A percentile compares a stretch with the other conserved stretches of the same genome.
Evolutionary conservation across 1,140 invertebrate genomes (phyloP).

Genomic region (Drosophila elegans): DNA sequence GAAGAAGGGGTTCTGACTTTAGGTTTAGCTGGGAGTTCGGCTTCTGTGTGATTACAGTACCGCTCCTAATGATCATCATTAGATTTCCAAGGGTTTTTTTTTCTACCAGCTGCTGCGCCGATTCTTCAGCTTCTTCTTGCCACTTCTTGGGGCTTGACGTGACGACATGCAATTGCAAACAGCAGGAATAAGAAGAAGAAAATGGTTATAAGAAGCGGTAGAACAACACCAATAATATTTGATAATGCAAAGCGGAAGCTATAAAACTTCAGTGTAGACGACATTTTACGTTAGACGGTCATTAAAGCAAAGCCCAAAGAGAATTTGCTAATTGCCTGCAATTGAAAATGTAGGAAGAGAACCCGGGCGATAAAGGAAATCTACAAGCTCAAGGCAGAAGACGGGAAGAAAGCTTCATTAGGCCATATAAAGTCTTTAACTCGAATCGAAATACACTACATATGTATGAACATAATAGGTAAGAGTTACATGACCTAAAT

Average conservation of each 20-base stretch:
- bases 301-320: conserved; percentile 26
- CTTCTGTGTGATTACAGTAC: conserved; percentile 68
- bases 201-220: conserved; percentile 22
- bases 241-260: conserved; percentile 81
- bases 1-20: conserved; percentile 37
- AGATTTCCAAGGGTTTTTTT: conserved; percentile 74
- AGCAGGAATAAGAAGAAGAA: conserved; percentile 4
- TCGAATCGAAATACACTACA: conserved; percentile 12
- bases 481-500: background rate
- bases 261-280: conserved; percentile 58
- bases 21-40: conserved; percentile 19
- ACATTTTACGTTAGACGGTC: conserved; percentile 42
- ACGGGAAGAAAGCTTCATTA: conserved; percentile 53
- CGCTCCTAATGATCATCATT: conserved; percentile 78
- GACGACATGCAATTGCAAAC: conserved; percentile 72
- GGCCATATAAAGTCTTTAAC: conserved; percentile 7
- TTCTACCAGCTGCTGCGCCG: conserved; percentile 17
- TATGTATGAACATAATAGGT: no score
- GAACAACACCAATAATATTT: conserved; percentile 74
- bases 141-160: conserved; percentile 49
- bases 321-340: conserved; percentile 78
- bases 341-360: conserved; percentile 47
- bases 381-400: background rate
- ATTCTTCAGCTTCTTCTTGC: conserved; percentile 2
- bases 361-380: conserved; percentile 16